Evolutionary conservation across 1,140 invertebrate genomes (phyloP).

Genomic region (Pissodes strobi): DNA sequence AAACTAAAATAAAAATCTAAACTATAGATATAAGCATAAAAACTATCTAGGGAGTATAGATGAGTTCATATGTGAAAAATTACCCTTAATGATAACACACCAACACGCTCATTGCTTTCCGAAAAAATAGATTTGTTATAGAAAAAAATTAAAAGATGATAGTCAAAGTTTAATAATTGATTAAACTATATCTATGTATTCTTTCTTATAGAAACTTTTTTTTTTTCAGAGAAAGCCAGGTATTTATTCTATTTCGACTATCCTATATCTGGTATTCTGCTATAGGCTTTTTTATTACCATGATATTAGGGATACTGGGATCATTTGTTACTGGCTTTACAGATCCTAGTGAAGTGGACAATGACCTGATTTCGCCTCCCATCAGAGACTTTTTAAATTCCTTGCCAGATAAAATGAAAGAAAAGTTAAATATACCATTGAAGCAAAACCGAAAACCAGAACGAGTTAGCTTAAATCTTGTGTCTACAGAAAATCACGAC

Average conservation of each 20-base stretch:
- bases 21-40: no score
- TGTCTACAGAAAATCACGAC: no score
- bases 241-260: slow-evolving; percentile 63
- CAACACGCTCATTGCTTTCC: no score
- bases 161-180: no score
- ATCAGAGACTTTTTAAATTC: slow-evolving; percentile 44
- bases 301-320: slow-evolving; percentile 66
- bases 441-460: slow-evolving; percentile 1
- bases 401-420: slow-evolving; percentile 14
- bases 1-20: no score
- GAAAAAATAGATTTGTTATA: no score
- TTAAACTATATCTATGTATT: no score
- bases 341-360: slow-evolving; percentile 60
- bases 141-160: no score
- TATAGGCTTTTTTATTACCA: slow-evolving; percentile 65
- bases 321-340: slow-evolving; percentile 65
- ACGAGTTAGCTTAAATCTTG: neutral
- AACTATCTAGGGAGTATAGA: no score
- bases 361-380: slow-evolving; percentile 61
- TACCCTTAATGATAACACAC: no score
- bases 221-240: slow-evolving; percentile 18
- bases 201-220: no score
- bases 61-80: no score
- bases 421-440: slow-evolving; percentile 33
- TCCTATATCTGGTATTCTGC: slow-evolving; percentile 78